These are phyloP conservation scores for Calypte anna DNA, from an alignment of 2,113 vertebrate genomes.

Conservation along the genomic window DNA sequence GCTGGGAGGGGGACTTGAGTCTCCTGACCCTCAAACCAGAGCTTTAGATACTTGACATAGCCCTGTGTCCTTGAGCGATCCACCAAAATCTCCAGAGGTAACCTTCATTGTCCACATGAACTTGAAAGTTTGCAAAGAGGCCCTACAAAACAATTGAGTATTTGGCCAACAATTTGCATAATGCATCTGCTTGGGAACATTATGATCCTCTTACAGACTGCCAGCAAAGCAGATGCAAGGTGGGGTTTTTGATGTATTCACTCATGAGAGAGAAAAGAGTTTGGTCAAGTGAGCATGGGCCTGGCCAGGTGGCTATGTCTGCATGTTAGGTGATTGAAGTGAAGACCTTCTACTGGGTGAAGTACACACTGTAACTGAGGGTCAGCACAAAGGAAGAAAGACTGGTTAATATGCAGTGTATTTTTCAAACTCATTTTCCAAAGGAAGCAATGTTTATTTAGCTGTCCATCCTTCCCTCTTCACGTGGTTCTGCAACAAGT, in stretches of 20 bases:
- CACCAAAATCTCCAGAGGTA: neutral
- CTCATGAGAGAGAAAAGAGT: neutral
- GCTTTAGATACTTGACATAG: neutral
- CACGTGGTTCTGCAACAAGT: neutral
- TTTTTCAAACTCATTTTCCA: neutral
- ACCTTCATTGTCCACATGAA: neutral
- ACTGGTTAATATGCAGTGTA: neutral
- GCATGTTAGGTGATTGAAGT: neutral
- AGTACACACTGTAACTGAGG: neutral
- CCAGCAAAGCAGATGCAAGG: slow-evolving; percentile 35
- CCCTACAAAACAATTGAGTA: slow-evolving; percentile 16
- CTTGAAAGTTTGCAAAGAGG: neutral
- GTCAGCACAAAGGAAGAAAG: neutral
- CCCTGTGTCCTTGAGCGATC: neutral
- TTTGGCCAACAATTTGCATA: slow-evolving; percentile 20
- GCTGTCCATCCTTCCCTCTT: neutral
- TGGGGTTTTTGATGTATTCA: slow-evolving; percentile 31
- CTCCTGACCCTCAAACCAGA: neutral
- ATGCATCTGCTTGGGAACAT: slow-evolving; percentile 34
- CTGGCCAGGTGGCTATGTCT: neutral
- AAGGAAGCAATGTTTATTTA: neutral
- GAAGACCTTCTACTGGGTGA: neutral
- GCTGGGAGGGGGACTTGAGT: neutral
- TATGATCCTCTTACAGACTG: neutral
- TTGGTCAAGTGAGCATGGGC: neutral